Evolutionary conservation across 1,140 invertebrate species (phyloP).

Genomic region (Ylistrum balloti): DNA sequence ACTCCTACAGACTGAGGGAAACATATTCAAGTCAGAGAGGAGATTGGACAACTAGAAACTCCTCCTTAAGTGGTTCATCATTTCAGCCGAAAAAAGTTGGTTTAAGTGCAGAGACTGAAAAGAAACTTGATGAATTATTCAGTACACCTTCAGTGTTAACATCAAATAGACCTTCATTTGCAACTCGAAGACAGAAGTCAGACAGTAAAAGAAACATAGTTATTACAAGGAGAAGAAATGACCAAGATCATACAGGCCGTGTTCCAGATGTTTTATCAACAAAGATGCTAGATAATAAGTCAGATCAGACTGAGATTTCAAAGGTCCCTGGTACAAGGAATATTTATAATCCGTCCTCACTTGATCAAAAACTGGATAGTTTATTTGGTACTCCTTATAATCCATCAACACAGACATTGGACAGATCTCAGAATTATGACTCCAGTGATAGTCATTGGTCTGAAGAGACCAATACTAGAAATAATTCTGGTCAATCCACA

Average conservation of each 20-base stretch:
- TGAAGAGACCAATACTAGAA: neutral
- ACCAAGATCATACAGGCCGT: too few species aligned
- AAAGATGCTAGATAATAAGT: too few species aligned
- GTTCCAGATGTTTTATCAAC: too few species aligned
- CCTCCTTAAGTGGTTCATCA: neutral
- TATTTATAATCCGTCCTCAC: too few species aligned
- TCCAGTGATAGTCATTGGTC: neutral
- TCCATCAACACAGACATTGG: too few species aligned
- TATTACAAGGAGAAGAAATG: neutral
- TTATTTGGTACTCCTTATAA: too few species aligned
- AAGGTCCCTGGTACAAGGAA: too few species aligned
- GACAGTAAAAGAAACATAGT: neutral
- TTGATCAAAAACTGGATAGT: too few species aligned
- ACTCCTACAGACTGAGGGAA: neutral
- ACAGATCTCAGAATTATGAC: neutral
- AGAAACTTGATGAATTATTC: neutral
- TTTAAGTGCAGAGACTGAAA: neutral
- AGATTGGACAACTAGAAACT: neutral
- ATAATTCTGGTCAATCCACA: neutral
- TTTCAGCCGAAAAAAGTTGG: neutral
- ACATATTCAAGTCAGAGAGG: neutral
- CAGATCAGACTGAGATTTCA: too few species aligned
- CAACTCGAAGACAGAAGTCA: neutral
- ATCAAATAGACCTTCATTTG: constrained; percentile 1
- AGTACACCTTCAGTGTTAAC: neutral